phyloP scores from a whole-genome alignment of 92 coral and sea anemone species.

The Umimayanthus chanpuru region DNA sequence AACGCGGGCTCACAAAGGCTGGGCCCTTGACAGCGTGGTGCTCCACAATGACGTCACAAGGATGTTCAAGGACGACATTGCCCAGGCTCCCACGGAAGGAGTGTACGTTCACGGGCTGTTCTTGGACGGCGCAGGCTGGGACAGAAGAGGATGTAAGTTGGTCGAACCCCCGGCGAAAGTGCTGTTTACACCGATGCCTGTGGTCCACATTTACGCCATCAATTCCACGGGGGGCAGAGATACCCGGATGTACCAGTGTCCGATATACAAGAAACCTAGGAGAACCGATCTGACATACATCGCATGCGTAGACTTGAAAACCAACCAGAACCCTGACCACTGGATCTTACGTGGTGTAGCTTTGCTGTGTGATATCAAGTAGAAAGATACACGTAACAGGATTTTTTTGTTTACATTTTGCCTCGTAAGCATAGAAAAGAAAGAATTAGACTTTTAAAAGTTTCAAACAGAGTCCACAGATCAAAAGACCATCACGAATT shows the following conservation, averaged over 20 bases:
- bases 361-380: slow-evolving; percentile 95
- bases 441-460: no score
- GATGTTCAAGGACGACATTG: slow-evolving; percentile 93
- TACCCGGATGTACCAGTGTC: slow-evolving; percentile 97
- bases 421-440: no score
- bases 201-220: slow-evolving; percentile 96
- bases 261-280: slow-evolving; percentile 97
- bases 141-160: slow-evolving; percentile 92
- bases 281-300: slow-evolving; percentile 95
- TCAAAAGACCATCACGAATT: no score
- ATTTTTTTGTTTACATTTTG: no score
- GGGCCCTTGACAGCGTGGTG: slow-evolving; percentile 97
- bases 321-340: slow-evolving; percentile 99
- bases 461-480: no score
- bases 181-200: slow-evolving; percentile 93
- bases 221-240: slow-evolving; percentile 95
- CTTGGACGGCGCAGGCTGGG: slow-evolving; percentile 99
- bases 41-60: slow-evolving; percentile 98
- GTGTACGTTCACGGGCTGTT: slow-evolving; percentile 93
- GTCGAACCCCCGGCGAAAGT: slow-evolving; percentile 95
- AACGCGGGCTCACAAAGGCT: slow-evolving; percentile 99
- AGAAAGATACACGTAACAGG: neutral
- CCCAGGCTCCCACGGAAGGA: slow-evolving; percentile 93
- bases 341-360: slow-evolving; percentile 99
- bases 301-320: slow-evolving; percentile 96